Conservation (phyloP, 1,140 invertebrate species). For the Monomorium pharaonis region DNA sequence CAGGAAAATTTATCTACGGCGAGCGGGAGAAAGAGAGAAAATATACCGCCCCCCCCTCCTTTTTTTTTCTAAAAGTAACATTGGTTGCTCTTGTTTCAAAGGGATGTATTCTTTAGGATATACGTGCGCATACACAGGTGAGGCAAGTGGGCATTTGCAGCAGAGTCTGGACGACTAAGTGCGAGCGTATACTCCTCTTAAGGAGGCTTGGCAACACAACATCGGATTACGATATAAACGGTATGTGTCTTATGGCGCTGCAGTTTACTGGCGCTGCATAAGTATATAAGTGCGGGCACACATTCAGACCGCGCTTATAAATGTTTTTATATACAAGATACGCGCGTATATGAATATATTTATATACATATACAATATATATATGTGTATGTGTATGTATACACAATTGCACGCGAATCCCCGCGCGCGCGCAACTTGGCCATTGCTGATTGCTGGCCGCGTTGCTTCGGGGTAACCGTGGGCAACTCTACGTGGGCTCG, state of each 20-base stretch:
- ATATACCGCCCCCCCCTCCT: too few relatives aligned
- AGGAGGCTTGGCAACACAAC: constrained; percentile 30
- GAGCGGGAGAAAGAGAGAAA: not conserved
- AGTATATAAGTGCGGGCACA: constrained; percentile 22
- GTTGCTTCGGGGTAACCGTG: constrained; percentile 58
- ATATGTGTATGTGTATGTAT: not conserved
- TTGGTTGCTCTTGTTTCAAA: not conserved
- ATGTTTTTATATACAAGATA: constrained; percentile 15
- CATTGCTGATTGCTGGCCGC: constrained; percentile 47
- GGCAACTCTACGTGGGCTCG: constrained; percentile 74
- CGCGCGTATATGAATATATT: not conserved
- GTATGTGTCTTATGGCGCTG: constrained; percentile 64
- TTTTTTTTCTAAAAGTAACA: not conserved
- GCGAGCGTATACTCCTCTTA: constrained; percentile 34
- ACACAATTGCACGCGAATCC: not conserved
- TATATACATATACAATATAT: not conserved
- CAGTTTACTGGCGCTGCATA: constrained; percentile 46
- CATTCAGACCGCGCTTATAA: constrained; percentile 36
- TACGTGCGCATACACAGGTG: not conserved
- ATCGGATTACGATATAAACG: constrained; percentile 65
- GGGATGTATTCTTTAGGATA: not conserved
- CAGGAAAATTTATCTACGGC: not conserved
- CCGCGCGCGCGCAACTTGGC: constrained; percentile 7
- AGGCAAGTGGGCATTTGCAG: constrained; percentile 57
- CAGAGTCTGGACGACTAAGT: constrained; percentile 52